Conservation (phyloP, 1,140 invertebrate genomes). For the Araneus ventricosus region DNA sequence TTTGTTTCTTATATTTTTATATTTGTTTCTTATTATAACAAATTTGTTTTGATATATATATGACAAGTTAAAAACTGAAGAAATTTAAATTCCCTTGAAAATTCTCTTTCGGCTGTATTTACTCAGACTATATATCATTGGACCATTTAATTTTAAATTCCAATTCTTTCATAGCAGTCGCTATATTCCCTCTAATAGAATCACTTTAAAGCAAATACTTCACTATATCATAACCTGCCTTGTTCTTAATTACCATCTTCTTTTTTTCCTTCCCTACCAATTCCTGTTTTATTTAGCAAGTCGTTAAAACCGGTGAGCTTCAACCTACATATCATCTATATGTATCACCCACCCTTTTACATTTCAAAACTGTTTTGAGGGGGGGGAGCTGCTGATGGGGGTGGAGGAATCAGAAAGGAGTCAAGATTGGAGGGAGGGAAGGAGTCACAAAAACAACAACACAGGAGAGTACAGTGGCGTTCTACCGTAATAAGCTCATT, state of each 20-base stretch:
- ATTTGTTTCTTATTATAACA: no score
- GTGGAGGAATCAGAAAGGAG: slow-evolving; percentile 19
- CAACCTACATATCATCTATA: slow-evolving; percentile 30
- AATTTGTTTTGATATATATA: no score
- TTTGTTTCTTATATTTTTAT: no score
- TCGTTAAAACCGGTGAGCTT: slow-evolving; percentile 26
- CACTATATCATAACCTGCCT: slow-evolving; percentile 7
- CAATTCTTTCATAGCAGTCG: not conserved
- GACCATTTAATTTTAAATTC: no score
- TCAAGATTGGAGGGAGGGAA: slow-evolving; percentile 48
- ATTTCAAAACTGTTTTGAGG: not conserved
- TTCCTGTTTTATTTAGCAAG: slow-evolving; percentile 15
- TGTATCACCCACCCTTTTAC: slow-evolving; percentile 7
- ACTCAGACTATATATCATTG: no score
- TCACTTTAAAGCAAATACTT: slow-evolving; percentile 13
- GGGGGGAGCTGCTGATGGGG: not conserved
- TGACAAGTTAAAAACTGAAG: no score
- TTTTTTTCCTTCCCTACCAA: not conserved
- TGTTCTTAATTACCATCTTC: not conserved
- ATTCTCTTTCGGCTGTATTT: no score
- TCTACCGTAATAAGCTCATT: slow-evolving; percentile 75
- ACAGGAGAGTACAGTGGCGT: slow-evolving; percentile 39
- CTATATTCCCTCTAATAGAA: not conserved
- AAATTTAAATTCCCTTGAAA: no score
- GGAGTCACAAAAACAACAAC: slow-evolving; percentile 51